Conservation (phyloP, 1,140 invertebrate genomes). For the Pseudomyrmex sp. region DNA sequence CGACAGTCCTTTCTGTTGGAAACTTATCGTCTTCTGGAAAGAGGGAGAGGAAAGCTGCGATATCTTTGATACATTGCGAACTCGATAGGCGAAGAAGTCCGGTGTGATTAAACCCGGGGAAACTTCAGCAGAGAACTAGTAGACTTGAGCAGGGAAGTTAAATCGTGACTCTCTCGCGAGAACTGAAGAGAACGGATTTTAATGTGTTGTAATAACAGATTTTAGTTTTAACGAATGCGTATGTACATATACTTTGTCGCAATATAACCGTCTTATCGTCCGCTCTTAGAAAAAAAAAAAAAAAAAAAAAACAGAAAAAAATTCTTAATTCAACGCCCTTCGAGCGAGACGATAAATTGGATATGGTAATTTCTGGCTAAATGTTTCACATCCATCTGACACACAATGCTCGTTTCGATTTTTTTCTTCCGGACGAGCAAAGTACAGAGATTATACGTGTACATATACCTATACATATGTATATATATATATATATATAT, state of each 20-base stretch:
- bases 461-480: too few relatives aligned
- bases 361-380: constrained; percentile 38
- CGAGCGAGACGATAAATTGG: constrained; percentile 2
- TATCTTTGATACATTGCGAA: background rate
- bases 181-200: too few relatives aligned
- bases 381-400: background rate
- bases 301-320: background rate
- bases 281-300: background rate
- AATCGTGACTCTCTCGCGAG: too few relatives aligned
- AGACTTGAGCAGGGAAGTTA: too few relatives aligned
- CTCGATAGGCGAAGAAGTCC: background rate
- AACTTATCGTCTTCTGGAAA: background rate
- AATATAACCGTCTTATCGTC: background rate
- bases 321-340: background rate
- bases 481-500: too few relatives aligned
- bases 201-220: too few relatives aligned
- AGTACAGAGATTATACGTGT: constrained; percentile 25
- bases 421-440: constrained; percentile 6
- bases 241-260: background rate
- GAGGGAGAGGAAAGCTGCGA: background rate
- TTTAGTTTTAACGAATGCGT: too few relatives aligned
- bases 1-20: constrained; percentile 46
- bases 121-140: background rate
- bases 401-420: background rate
- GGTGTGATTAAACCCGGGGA: background rate